These are phyloP conservation scores for Periophthalmus magnuspinnatus DNA, from an alignment of 2,797 vertebrate species.

Conservation along the genomic window DNA sequence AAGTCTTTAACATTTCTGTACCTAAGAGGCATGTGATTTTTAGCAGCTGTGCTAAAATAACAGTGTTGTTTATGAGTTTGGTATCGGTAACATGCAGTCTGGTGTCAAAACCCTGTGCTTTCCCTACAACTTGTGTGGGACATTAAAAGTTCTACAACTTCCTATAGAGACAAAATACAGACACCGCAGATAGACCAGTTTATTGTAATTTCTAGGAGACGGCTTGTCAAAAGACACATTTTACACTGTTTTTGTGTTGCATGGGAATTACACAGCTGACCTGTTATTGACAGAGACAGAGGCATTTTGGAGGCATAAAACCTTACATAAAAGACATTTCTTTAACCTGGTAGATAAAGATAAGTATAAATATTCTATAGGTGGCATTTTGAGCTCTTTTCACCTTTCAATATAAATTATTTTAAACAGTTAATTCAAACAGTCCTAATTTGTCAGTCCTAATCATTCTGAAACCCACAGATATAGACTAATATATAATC, in stretches of 20 bases:
- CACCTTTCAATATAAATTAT: neutral
- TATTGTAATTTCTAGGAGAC: constrained; percentile 19
- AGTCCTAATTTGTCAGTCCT: too few relatives aligned
- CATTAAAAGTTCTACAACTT: neutral
- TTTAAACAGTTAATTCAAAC: too few relatives aligned
- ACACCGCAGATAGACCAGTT: neutral
- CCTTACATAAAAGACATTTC: neutral
- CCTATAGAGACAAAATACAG: neutral
- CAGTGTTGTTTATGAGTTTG: neutral
- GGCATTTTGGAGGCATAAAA: neutral
- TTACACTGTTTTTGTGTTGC: constrained; percentile 14
- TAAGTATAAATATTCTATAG: too few relatives aligned
- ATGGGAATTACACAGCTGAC: constrained; percentile 3
- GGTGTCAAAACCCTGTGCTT: constrained; percentile 14
- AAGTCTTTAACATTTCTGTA: constrained; percentile 18
- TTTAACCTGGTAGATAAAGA: neutral
- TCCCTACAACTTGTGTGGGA: constrained; percentile 7
- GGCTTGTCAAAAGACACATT: constrained; percentile 7
- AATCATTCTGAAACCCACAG: constrained; percentile 5
- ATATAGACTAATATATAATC: constrained; percentile 49
- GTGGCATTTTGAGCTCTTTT: neutral
- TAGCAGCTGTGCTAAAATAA: constrained; percentile 31
- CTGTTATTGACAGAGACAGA: neutral
- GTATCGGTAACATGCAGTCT: constrained; percentile 8
- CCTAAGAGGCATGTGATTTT: constrained; percentile 29